These are phyloP conservation scores for Camponotus pennsylvanicus DNA, from an alignment of 1,140 invertebrate species.

Conservation along the genomic window DNA sequence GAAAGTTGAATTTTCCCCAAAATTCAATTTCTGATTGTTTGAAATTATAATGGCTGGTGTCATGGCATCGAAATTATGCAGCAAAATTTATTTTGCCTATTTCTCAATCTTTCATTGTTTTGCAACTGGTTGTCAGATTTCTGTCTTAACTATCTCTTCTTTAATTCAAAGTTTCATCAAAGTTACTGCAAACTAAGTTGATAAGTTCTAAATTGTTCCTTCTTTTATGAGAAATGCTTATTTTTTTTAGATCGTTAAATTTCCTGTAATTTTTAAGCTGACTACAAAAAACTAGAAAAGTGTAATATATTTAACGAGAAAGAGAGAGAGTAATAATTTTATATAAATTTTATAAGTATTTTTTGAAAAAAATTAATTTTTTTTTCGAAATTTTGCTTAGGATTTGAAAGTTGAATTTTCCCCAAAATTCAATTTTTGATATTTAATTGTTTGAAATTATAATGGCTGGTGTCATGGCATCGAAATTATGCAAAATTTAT, in stretches of 20 bases:
- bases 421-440: neutral
- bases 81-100: neutral
- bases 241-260: conserved; percentile 2
- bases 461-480: too few relatives aligned
- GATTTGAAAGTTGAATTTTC: neutral
- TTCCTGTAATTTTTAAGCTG: neutral
- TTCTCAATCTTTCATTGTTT: conserved; percentile 8
- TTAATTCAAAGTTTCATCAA: neutral
- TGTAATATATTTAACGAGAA: neutral
- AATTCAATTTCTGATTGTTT: neutral
- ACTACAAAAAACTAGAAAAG: neutral
- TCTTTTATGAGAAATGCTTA: neutral
- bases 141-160: neutral
- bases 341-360: neutral
- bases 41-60: too few relatives aligned
- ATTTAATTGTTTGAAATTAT: neutral
- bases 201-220: neutral
- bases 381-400: neutral
- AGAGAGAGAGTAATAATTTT: too few relatives aligned
- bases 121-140: neutral
- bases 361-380: neutral
- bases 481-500: too few relatives aligned
- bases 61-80: too few relatives aligned
- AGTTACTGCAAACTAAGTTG: neutral
- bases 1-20: neutral